Evolutionary conservation across 2,888 invertebrate species (phyloP), one percentile per base, ranked within the genome.

Genomic region (Argyresthia albistria): DNA sequence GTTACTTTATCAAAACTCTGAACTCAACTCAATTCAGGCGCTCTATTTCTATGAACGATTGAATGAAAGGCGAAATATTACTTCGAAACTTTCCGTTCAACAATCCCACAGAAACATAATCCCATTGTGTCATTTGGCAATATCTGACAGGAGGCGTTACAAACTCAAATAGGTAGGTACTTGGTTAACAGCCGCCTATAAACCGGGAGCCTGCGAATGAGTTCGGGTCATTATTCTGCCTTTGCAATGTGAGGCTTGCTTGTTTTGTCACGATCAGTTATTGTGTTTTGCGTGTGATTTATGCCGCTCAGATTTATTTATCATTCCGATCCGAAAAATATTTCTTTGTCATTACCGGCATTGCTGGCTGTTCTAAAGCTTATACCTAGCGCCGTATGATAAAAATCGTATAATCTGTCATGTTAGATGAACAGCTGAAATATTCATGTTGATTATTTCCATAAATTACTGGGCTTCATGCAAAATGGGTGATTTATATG

Each of bases 361-460:
- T 2, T 25, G 25, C 25, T 25, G 25, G 25, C 3, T 25, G 25
- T 6, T 25, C 6, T 25, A 6, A 6, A 25, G 25, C 25, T 6
- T 25, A 25, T 25, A 14, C 14, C 46, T 46, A 8, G 14, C 6
- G 14, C 45, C 45, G 45, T 16, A 15, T 3, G 16, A 45, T 45
- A 45, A 25, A n/a, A 45, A 45, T 45, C 15, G 16, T 16, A 45
- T 45, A 16, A 45, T 45, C 45, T 6, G 45, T 45, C 16, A 45
- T 15, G 45, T 45, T 14, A 16, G 45, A 45, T 45, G 36, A 59
- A 61, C 25, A 25, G 25, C 62, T 74, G 65, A 69, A 73, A 70
- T 66, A 70, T 73, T 70, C 67, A 66, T 66, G 70, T 65, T 72
- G 71, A 75, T 76, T 73, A 71, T 69, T 61, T 58, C 61, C 71